Evolutionary conservation across 1,140 invertebrate genomes (phyloP).

Genomic region (Bombus picipes): DNA sequence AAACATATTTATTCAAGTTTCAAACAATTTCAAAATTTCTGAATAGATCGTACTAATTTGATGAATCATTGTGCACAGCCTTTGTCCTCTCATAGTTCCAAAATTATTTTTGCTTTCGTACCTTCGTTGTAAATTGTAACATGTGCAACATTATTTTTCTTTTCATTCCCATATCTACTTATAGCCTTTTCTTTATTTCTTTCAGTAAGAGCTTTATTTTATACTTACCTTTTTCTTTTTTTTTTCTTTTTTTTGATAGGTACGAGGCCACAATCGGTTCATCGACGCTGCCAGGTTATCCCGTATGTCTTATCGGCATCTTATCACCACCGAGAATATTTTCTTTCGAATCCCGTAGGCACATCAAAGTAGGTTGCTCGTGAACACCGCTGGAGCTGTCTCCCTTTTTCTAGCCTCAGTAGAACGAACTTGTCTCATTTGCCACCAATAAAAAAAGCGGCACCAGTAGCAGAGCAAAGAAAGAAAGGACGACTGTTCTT

Average conservation of each 20-base stretch:
- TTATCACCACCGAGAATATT: constrained; percentile 65
- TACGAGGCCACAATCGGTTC: constrained; percentile 12
- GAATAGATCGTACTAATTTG: not conserved
- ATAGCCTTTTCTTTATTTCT: not conserved
- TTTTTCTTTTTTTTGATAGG: no score
- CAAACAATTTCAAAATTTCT: no score
- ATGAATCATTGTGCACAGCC: not conserved
- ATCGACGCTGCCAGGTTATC: constrained; percentile 39
- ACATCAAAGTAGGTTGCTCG: constrained; percentile 82
- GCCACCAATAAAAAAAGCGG: constrained; percentile 28
- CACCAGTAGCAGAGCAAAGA: constrained; percentile 24
- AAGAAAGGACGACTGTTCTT: constrained; percentile 11
- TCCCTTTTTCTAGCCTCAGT: constrained; percentile 72
- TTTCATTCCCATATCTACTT: not conserved
- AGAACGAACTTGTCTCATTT: constrained; percentile 57
- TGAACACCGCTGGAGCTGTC: constrained; percentile 80
- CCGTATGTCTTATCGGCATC: constrained; percentile 60
- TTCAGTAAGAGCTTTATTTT: not conserved
- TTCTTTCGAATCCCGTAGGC: constrained; percentile 74
- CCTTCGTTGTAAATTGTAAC: not conserved
- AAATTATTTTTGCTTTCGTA: not conserved
- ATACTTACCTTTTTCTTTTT: not conserved
- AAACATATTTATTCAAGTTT: no score
- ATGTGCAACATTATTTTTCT: not conserved
- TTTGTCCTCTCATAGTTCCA: not conserved